Evolutionary conservation across 2,113 vertebrate species (phyloP).

Genomic region (Monarcha castaneiventris): DNA sequence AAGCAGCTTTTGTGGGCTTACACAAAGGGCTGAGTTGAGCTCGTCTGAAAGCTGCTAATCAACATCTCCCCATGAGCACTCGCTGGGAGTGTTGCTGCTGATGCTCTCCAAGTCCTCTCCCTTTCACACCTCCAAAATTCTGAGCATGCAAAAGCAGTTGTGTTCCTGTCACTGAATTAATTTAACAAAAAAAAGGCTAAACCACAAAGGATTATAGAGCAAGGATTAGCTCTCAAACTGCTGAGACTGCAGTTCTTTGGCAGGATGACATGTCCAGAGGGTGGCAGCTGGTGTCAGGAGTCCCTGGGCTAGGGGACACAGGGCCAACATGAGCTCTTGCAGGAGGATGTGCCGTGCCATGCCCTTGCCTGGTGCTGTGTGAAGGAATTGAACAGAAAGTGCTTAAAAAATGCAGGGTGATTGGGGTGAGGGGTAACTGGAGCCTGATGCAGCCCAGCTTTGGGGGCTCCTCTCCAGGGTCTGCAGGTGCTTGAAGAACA

Average conservation of each 20-base stretch:
- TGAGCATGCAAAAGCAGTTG: rapidly evolving
- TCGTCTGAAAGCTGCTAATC: background rate
- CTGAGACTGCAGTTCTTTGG: background rate
- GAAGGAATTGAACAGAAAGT: background rate
- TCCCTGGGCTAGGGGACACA: rapidly evolving
- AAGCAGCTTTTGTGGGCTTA: background rate
- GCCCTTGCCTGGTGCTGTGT: rapidly evolving
- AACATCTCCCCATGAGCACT: background rate
- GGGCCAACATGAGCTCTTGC: rapidly evolving
- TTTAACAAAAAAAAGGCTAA: background rate
- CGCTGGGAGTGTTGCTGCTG: background rate
- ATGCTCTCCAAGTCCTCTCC: background rate
- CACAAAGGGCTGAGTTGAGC: background rate
- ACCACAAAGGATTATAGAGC: background rate
- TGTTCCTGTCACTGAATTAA: background rate
- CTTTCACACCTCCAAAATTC: background rate
- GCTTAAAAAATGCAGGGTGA: background rate
- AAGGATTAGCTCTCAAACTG: background rate
- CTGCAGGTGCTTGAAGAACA: background rate
- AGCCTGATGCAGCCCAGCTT: rapidly evolving
- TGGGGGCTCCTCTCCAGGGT: background rate
- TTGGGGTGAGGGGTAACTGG: background rate
- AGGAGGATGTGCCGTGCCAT: background rate
- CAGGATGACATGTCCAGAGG: background rate
- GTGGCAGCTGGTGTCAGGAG: background rate